These are phyloP conservation scores for Actinopyga echinites DNA, from an alignment of 53 echinoderm and acorn worm species.

Conservation along the genomic window DNA sequence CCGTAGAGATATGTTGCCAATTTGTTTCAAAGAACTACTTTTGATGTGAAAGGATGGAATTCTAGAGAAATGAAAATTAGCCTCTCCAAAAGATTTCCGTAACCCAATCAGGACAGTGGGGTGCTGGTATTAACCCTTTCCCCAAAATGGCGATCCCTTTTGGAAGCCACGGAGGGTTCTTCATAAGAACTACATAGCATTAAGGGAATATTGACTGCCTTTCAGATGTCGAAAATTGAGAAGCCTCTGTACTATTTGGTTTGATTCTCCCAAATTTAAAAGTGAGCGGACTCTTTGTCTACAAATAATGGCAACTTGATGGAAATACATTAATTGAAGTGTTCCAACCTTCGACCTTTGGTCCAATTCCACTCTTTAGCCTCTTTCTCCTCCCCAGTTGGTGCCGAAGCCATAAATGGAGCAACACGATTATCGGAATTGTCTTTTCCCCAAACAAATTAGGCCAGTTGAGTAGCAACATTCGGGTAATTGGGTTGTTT, in stretches of 20 bases:
- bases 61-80: no score
- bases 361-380: constrained; percentile 33
- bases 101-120: constrained; percentile 26
- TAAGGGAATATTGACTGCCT: no score
- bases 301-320: constrained; percentile 24
- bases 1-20: background rate
- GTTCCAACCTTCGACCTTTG: constrained; percentile 32
- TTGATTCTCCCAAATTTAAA: no score
- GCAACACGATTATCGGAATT: constrained; percentile 33
- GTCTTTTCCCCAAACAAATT: constrained; percentile 43
- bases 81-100: background rate
- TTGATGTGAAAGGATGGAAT: no score
- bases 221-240: no score
- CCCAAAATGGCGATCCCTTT: no score
- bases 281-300: constrained; percentile 35
- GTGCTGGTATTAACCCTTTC: constrained; percentile 8
- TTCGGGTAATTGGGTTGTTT: constrained; percentile 39
- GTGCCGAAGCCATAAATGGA: constrained; percentile 33
- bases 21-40: no score
- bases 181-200: no score
- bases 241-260: no score
- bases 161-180: no score
- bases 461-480: constrained; percentile 40
- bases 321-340: constrained; percentile 42
- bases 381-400: constrained; percentile 23